phyloP scores from a whole-genome alignment of 2,797 vertebrate genomes.

The Dendrocincla tyrannina region DNA sequence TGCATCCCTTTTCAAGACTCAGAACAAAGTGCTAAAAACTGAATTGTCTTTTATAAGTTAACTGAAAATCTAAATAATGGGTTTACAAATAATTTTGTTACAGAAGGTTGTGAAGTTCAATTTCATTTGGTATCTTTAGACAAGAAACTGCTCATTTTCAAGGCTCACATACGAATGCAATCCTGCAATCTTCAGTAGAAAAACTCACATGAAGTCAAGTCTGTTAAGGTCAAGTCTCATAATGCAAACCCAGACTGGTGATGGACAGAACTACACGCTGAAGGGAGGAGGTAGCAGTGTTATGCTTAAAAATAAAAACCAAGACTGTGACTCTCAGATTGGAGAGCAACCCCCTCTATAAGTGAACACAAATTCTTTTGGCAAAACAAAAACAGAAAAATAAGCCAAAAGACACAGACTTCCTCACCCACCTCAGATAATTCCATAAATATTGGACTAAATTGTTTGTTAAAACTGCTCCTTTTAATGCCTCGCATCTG shows the following conservation, averaged over 20 bases:
- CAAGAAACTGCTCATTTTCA: constrained; percentile 8
- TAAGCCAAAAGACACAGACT: neutral
- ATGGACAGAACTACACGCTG: neutral
- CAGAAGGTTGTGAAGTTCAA: neutral
- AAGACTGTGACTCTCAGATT: neutral
- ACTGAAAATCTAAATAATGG: neutral
- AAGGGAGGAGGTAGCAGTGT: neutral
- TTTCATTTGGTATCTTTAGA: constrained; percentile 10
- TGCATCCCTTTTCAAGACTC: constrained; percentile 14
- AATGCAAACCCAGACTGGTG: neutral
- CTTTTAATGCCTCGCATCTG: constrained; percentile 11
- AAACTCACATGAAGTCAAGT: neutral
- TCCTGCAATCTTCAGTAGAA: neutral
- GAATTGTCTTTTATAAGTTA: neutral
- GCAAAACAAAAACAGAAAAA: neutral
- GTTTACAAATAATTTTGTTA: neutral
- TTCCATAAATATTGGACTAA: neutral
- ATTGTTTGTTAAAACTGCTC: neutral
- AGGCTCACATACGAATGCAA: neutral
- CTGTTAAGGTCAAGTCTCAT: neutral
- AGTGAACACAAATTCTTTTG: neutral
- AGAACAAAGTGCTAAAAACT: constrained; percentile 6
- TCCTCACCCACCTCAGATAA: neutral
- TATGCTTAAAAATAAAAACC: neutral
- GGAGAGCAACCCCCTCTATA: neutral